phyloP scores from a whole-genome alignment of 2,888 invertebrate genomes.

The Sarcophaga caerulescens region DNA sequence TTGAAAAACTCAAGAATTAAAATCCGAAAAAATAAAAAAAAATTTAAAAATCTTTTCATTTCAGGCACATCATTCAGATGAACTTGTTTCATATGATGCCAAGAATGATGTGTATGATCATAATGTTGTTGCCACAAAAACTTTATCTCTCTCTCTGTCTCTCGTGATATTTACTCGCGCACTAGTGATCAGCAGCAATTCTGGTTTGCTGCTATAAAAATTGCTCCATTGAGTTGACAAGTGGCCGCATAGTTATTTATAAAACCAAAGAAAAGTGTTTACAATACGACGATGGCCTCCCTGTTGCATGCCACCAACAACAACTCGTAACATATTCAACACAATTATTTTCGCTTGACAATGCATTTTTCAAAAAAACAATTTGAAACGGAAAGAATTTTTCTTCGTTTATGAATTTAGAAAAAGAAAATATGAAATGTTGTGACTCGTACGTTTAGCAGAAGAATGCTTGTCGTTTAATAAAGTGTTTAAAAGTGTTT shows the following conservation, averaged over 20 bases:
- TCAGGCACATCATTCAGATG: slow-evolving; percentile 26
- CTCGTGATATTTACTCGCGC: not conserved
- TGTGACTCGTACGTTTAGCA: not conserved
- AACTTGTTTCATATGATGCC: slow-evolving; percentile 58
- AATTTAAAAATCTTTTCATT: slow-evolving; percentile 30
- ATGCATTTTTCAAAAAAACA: slow-evolving; percentile 22
- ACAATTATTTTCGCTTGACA: slow-evolving; percentile 42
- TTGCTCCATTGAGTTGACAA: slow-evolving; percentile 67
- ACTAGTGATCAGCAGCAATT: slow-evolving; percentile 31
- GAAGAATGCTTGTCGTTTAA: slow-evolving; percentile 13
- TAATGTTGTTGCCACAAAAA: not conserved
- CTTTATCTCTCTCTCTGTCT: not conserved
- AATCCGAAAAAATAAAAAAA: slow-evolving; percentile 7
- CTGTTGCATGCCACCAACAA: not conserved
- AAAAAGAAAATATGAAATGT: not conserved
- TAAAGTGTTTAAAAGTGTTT: slow-evolving; percentile 41
- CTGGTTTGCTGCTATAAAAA: not conserved
- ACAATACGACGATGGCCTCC: not conserved
- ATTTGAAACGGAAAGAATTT: not conserved
- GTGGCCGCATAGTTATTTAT: slow-evolving; percentile 70
- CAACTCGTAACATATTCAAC: not conserved
- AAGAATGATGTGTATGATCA: slow-evolving; percentile 51
- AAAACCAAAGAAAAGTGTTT: slow-evolving; percentile 28
- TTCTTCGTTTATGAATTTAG: not conserved
- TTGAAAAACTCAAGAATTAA: not conserved